Conservation (phyloP, 1,140 invertebrate species). For the Hylyphantes graminicola region DNA sequence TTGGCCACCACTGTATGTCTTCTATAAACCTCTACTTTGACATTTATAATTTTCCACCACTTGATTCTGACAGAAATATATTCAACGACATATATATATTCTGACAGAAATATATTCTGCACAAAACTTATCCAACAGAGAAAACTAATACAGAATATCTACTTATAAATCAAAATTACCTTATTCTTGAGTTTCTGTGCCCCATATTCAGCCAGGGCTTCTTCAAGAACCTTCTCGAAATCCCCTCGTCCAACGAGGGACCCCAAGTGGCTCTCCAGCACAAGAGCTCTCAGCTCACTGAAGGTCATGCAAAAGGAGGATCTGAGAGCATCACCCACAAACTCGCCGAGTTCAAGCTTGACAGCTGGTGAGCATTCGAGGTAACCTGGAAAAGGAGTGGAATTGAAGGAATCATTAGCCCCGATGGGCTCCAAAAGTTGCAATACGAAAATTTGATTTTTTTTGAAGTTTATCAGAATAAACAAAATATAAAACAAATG, state of each 20-base stretch:
- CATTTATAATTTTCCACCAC: no score
- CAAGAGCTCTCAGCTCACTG: conserved; percentile 15
- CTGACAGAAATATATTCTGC: no score
- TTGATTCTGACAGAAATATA: no score
- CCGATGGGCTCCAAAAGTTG: no score
- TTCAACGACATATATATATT: no score
- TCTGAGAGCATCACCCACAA: background rate
- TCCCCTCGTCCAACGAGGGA: background rate
- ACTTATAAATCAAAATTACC: conserved; percentile 13
- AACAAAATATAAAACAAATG: no score
- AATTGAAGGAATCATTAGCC: background rate
- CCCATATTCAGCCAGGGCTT: conserved; percentile 30
- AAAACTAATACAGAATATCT: no score
- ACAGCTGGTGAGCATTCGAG: conserved; percentile 21
- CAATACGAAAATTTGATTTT: no score
- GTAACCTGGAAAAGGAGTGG: background rate
- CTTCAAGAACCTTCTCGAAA: conserved; percentile 43
- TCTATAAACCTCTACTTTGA: no score
- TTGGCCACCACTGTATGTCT: no score
- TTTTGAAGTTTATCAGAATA: no score
- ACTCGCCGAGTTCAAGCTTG: background rate
- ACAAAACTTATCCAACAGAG: no score
- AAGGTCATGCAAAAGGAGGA: conserved; percentile 25
- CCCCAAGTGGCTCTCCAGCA: conserved; percentile 28
- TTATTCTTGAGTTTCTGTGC: conserved; percentile 56